Evolutionary conservation across 2,797 vertebrate species (phyloP).

Genomic region (Babyrousa celebensis): DNA sequence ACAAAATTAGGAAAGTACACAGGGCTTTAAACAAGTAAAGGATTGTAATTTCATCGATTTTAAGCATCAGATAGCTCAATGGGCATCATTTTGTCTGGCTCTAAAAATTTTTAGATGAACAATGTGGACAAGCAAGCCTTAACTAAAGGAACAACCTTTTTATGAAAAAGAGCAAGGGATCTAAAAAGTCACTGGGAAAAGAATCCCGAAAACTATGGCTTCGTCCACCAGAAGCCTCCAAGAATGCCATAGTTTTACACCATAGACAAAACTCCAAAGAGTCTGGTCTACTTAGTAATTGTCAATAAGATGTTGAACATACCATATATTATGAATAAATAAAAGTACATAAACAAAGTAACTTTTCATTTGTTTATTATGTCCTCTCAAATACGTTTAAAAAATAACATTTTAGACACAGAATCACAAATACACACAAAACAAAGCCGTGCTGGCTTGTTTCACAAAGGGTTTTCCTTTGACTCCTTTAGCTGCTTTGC

Average conservation of each 20-base stretch:
- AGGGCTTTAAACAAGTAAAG: background rate
- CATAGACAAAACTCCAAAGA: background rate
- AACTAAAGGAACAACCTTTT: slow-evolving; percentile 3
- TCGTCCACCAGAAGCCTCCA: background rate
- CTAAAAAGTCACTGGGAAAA: background rate
- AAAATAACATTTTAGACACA: slow-evolving; percentile 83
- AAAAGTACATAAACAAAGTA: slow-evolving; percentile 52
- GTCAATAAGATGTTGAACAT: background rate
- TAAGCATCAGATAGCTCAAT: background rate
- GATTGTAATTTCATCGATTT: background rate
- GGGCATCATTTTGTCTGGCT: background rate
- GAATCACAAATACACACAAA: slow-evolving; percentile 70
- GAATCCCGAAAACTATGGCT: background rate
- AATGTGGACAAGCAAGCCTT: slow-evolving; percentile 13
- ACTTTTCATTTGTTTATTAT: slow-evolving; percentile 82
- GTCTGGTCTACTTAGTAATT: background rate
- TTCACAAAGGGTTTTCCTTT: slow-evolving; percentile 73
- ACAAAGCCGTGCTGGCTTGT: background rate
- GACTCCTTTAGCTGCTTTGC: slow-evolving; percentile 91
- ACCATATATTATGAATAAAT: slow-evolving; percentile 5
- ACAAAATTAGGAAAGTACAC: background rate
- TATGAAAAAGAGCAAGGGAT: slow-evolving; percentile 17
- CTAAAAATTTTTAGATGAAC: slow-evolving; percentile 1
- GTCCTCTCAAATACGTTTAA: slow-evolving; percentile 72
- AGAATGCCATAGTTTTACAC: background rate